These are phyloP conservation scores for Ametastegia equiseti DNA, from an alignment of 2,888 invertebrate species.

Conservation along the genomic window DNA sequence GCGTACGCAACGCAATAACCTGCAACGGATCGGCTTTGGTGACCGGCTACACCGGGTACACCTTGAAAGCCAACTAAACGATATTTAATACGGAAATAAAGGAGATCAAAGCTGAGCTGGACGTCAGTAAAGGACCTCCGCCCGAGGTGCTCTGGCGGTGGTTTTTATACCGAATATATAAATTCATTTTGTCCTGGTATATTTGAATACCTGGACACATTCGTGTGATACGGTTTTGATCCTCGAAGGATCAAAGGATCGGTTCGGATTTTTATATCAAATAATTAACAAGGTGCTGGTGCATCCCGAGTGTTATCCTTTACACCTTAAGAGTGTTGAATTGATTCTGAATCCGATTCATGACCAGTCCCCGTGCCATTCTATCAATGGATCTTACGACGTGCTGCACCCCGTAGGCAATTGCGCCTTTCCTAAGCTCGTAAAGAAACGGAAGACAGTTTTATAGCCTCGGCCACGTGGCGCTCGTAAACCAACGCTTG, in stretches of 20 bases:
- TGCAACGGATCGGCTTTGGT: conserved; percentile 17
- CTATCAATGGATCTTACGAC: conserved; percentile 45
- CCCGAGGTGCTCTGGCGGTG: conserved; percentile 37
- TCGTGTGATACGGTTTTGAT: too few species aligned
- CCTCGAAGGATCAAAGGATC: too few species aligned
- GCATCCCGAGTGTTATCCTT: conserved; percentile 8
- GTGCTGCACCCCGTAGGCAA: conserved; percentile 63
- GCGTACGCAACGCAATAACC: conserved; percentile 71
- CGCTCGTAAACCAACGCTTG: conserved; percentile 70
- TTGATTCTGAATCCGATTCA: conserved; percentile 5
- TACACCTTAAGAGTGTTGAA: conserved; percentile 10
- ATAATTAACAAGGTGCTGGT: conserved; percentile 1
- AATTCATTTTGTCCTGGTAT: too few species aligned
- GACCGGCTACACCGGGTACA: neutral
- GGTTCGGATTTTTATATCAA: neutral
- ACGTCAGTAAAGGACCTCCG: conserved; percentile 32
- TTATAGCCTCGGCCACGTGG: conserved; percentile 78
- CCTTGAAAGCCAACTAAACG: neutral
- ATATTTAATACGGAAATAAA: neutral
- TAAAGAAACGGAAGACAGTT: conserved; percentile 78
- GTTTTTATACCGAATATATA: conserved; percentile 1
- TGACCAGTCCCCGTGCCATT: neutral
- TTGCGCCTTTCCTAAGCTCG: conserved; percentile 72
- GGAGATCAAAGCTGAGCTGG: too few species aligned
- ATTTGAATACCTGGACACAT: too few species aligned